Evolutionary conservation across 2,113 vertebrate genomes (phyloP).

Genomic region (Microtus oregoni): DNA sequence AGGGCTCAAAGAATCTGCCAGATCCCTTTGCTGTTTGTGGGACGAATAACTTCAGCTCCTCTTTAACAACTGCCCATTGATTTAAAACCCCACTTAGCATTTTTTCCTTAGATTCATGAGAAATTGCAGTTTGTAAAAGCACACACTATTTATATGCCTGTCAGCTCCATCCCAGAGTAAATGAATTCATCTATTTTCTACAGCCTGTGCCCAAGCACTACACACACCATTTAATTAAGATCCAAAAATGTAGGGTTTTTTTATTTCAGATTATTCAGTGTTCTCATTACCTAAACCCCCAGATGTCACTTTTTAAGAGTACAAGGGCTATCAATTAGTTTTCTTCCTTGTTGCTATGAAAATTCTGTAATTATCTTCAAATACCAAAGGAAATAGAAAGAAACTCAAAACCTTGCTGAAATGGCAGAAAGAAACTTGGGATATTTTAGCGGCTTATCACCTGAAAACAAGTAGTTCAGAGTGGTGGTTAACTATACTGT

Average conservation of each 20-base stretch:
- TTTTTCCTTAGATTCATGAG: constrained; percentile 56
- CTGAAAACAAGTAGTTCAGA: constrained; percentile 28
- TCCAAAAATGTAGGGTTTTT: constrained; percentile 49
- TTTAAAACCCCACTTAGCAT: constrained; percentile 28
- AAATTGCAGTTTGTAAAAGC: constrained; percentile 48
- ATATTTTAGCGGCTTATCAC: constrained; percentile 1
- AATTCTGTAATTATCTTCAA: constrained; percentile 56
- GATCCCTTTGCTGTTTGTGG: neutral
- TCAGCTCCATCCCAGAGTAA: constrained; percentile 43
- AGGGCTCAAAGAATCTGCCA: constrained; percentile 1
- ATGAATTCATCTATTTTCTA: constrained; percentile 74
- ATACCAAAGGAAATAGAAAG: constrained; percentile 47
- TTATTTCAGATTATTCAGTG: constrained; percentile 40
- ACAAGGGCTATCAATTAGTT: constrained; percentile 60
- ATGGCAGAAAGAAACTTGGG: neutral
- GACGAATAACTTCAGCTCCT: neutral
- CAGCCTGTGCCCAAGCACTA: constrained; percentile 51
- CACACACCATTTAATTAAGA: constrained; percentile 56
- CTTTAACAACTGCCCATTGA: neutral
- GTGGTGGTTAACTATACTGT: neutral
- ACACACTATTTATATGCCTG: constrained; percentile 61
- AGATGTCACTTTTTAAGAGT: constrained; percentile 65
- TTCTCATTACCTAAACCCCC: constrained; percentile 63
- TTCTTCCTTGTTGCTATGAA: constrained; percentile 55
- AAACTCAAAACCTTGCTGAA: constrained; percentile 42